A percentile compares a stretch with the other conserved stretches of the same genome.
Evolutionary conservation across 2,113 vertebrate species (phyloP).

Genomic region (Condylura cristata): DNA sequence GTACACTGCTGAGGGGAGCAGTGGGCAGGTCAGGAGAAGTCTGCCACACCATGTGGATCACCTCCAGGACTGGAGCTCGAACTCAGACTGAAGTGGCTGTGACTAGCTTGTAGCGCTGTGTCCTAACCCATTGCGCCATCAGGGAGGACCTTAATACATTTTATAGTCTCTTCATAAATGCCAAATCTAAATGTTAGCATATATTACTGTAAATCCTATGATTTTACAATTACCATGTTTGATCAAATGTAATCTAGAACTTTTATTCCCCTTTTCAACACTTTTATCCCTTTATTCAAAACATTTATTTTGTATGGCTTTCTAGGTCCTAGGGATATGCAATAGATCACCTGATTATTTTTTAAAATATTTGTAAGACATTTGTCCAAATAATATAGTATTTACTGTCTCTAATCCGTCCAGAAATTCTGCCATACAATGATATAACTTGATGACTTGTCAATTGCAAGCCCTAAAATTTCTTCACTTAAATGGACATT

Average conservation of each 20-base stretch:
- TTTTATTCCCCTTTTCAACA: not conserved
- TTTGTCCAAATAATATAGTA: not conserved
- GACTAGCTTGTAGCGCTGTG: too few species aligned
- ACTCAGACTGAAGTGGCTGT: too few species aligned
- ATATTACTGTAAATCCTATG: not conserved
- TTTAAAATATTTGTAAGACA: constrained; percentile 1
- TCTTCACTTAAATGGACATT: not conserved
- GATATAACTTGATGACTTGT: not conserved
- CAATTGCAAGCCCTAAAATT: not conserved
- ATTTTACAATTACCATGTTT: not conserved
- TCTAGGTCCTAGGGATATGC: not conserved
- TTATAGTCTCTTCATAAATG: not conserved
- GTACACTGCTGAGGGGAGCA: too few species aligned
- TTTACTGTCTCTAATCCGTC: not conserved
- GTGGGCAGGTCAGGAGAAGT: too few species aligned
- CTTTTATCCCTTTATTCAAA: not conserved
- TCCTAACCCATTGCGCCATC: too few species aligned
- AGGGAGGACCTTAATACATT: not conserved
- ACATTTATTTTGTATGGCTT: not conserved
- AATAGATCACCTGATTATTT: not conserved
- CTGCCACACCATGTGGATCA: too few species aligned
- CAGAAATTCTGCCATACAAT: constrained; percentile 12
- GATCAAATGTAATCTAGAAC: not conserved
- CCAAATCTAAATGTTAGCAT: not conserved
- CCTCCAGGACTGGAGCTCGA: too few species aligned